These are phyloP conservation scores for Dione juno DNA, from an alignment of 2,888 invertebrate genomes.

Conservation along the genomic window DNA sequence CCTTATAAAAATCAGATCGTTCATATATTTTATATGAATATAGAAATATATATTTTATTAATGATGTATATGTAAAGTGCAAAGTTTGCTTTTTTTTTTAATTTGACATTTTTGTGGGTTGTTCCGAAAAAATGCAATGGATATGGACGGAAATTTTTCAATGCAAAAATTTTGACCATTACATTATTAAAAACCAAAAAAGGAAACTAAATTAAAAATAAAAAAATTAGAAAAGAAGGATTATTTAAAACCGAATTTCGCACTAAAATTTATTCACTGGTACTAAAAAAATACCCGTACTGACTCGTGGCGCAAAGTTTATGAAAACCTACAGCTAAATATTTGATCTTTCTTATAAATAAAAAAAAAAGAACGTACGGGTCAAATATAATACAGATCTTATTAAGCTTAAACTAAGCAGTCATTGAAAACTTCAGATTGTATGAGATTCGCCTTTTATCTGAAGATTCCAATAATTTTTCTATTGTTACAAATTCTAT, in stretches of 20 bases:
- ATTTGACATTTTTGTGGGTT: conserved; percentile 14
- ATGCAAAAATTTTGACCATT: conserved; percentile 10
- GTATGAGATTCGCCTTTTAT: conserved; percentile 75
- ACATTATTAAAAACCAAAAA: conserved; percentile 1
- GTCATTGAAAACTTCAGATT: conserved; percentile 82
- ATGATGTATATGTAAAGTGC: conserved; percentile 7
- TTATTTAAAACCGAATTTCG: conserved; percentile 11
- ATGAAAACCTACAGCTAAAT: conserved; percentile 52
- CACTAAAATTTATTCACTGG: conserved; percentile 40
- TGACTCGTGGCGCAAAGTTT: conserved; percentile 71
- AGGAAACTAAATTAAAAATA: neutral
- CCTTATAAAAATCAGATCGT: conserved; percentile 70
- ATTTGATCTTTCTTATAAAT: conserved; percentile 43
- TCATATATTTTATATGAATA: conserved; percentile 39
- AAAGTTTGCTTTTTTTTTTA: conserved; percentile 27
- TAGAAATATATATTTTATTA: conserved; percentile 48
- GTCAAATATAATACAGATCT: conserved; percentile 66
- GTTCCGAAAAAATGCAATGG: conserved; percentile 33
- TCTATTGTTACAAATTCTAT: conserved; percentile 14
- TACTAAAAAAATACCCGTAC: conserved; percentile 69
- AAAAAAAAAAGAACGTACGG: conserved; percentile 48
- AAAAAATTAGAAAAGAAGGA: neutral
- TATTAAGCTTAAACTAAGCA: conserved; percentile 57
- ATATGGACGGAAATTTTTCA: conserved; percentile 44
- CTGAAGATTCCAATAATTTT: conserved; percentile 80